phyloP scores from a whole-genome alignment of 1,140 invertebrate genomes.

The Solenopsis invicta region DNA sequence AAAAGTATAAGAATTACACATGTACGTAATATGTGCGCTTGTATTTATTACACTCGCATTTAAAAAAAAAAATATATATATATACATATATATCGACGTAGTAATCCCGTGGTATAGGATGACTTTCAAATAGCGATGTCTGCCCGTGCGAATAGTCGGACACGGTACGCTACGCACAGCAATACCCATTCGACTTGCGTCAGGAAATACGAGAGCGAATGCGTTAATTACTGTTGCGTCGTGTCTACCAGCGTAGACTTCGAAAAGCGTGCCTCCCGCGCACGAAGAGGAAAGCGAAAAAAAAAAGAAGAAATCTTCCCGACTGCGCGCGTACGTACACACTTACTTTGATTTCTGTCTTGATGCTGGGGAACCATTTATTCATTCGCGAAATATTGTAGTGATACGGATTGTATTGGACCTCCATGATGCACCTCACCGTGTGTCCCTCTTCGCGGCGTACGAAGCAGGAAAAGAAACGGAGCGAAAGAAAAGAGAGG shows the following conservation, averaged over 20 bases:
- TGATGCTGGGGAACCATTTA: slow-evolving; percentile 86
- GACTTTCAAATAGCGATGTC: slow-evolving; percentile 22
- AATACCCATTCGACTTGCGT: slow-evolving; percentile 13
- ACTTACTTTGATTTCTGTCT: slow-evolving; percentile 84
- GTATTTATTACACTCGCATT: background rate
- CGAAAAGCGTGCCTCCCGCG: background rate
- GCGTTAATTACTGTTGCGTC: slow-evolving; percentile 35
- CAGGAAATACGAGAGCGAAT: slow-evolving; percentile 18
- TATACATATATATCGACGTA: slow-evolving; percentile 15
- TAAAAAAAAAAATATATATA: no score
- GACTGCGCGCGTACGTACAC: background rate
- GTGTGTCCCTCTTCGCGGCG: background rate
- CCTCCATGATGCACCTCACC: slow-evolving; percentile 79
- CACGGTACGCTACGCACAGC: slow-evolving; percentile 25
- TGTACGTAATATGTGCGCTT: background rate
- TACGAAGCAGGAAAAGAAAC: background rate
- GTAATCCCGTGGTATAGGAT: slow-evolving; percentile 16
- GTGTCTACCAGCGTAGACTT: background rate
- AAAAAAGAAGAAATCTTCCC: background rate
- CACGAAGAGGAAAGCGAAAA: background rate
- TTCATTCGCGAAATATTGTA: slow-evolving; percentile 84
- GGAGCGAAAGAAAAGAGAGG: background rate
- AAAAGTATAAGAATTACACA: background rate
- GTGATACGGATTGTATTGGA: slow-evolving; percentile 82
- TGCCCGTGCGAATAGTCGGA: slow-evolving; percentile 40